A percentile compares a stretch with the other conserved stretches of the same genome.
Evolutionary conservation across 2,797 vertebrate genomes (phyloP).

Genomic region (Acrossocheilus wenchowensis): DNA sequence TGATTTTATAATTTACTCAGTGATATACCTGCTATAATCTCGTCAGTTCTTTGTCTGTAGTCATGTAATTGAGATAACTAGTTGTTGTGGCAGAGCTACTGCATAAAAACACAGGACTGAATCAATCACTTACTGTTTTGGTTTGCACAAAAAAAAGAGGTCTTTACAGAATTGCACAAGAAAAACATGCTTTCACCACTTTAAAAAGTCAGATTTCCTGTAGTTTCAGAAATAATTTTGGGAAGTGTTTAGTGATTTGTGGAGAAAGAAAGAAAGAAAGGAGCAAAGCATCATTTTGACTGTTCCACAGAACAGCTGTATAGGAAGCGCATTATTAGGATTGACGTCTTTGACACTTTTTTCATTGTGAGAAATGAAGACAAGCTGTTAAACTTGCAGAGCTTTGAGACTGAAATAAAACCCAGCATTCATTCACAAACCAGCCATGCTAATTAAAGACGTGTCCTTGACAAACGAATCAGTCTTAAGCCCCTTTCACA

Average conservation of each 20-base stretch:
- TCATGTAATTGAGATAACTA: neutral
- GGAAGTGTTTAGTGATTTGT: neutral
- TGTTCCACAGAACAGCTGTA: neutral
- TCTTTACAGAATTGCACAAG: neutral
- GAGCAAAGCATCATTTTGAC: too few relatives aligned
- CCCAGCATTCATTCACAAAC: neutral
- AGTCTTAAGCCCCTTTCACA: slow-evolving; percentile 1
- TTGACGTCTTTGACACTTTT: neutral
- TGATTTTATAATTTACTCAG: neutral
- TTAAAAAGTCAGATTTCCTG: neutral
- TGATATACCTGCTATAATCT: neutral
- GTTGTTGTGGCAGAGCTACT: neutral
- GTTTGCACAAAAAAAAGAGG: neutral
- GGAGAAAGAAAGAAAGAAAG: neutral
- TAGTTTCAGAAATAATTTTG: neutral
- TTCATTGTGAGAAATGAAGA: neutral
- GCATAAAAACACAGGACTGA: neutral
- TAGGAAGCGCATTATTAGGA: neutral
- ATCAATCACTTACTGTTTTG: neutral
- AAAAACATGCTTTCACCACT: neutral
- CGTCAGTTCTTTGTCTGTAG: neutral
- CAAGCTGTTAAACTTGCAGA: neutral
- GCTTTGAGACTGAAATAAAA: neutral
- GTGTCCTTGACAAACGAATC: neutral
- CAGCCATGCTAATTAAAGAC: neutral